A percentile compares a stretch with the other conserved stretches of the same genome.
These are phyloP conservation scores for Gallinago nigripennis DNA, from an alignment of 2,797 vertebrate species.

Conservation along the genomic window DNA sequence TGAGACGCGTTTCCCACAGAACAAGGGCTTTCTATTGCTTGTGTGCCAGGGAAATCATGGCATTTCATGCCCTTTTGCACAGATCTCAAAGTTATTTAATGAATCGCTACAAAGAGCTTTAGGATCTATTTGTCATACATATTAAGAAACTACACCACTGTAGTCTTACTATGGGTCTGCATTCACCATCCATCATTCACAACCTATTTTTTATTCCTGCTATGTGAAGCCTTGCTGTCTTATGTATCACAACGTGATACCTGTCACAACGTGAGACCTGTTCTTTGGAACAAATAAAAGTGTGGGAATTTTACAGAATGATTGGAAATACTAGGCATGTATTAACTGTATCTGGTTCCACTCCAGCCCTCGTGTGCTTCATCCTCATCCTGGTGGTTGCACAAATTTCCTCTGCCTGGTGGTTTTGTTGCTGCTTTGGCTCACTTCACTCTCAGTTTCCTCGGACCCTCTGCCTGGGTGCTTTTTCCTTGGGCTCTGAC, in stretches of 20 bases:
- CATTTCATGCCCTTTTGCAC: neutral
- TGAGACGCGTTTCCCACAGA: neutral
- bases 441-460: neutral
- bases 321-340: neutral
- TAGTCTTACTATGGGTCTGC: neutral
- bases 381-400: neutral
- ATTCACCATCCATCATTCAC: neutral
- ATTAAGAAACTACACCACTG: neutral
- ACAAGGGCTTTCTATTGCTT: neutral
- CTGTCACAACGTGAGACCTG: neutral
- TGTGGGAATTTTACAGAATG: neutral
- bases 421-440: neutral
- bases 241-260: too few relatives aligned
- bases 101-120: neutral
- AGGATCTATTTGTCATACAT: neutral
- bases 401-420: accelerated
- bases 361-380: accelerated
- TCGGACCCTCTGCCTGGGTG: accelerated
- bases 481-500: neutral
- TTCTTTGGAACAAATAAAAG: neutral
- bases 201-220: neutral
- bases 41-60: neutral
- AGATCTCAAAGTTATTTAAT: neutral
- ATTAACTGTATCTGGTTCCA: neutral
- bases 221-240: neutral